Evolutionary conservation across 2,113 vertebrate genomes (phyloP).

Genomic region (Malurus melanocephalus): DNA sequence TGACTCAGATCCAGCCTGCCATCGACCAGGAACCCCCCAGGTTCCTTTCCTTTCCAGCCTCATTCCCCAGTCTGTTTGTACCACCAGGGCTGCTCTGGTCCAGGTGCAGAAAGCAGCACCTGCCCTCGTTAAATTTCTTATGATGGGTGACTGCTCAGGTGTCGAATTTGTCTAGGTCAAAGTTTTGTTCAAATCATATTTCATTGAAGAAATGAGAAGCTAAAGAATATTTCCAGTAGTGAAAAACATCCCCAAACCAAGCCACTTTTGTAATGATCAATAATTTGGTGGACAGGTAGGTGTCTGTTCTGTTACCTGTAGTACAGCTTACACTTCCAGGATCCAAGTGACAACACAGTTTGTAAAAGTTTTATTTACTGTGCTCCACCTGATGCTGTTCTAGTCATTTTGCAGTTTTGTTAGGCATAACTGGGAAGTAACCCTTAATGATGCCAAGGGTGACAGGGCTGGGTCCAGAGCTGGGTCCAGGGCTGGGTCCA

Average conservation of each 20-base stretch:
- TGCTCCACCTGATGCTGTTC: not conserved
- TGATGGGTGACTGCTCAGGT: too few relatives aligned
- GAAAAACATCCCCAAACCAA: not conserved
- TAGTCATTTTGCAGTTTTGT: not conserved
- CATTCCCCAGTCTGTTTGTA: not conserved
- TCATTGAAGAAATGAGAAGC: not conserved
- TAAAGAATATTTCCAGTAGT: not conserved
- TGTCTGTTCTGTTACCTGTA: not conserved
- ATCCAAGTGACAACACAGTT: not conserved
- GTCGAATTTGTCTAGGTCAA: not conserved
- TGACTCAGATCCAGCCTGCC: fast-evolving
- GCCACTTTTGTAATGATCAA: not conserved
- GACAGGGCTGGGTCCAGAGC: not conserved
- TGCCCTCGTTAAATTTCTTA: not conserved
- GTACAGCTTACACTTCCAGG: not conserved
- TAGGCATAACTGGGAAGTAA: not conserved
- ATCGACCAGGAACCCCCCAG: fast-evolving
- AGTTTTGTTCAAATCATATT: not conserved
- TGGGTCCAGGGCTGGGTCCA: not conserved
- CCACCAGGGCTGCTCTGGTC: too few relatives aligned
- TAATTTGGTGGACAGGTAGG: not conserved
- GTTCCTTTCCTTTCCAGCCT: not conserved
- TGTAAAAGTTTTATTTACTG: not conserved
- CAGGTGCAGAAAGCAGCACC: not conserved
- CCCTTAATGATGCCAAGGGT: not conserved